Base-by-base conservation (phyloP, 1,140 invertebrate genomes). In the Drosophila subpulchrella region DNA sequence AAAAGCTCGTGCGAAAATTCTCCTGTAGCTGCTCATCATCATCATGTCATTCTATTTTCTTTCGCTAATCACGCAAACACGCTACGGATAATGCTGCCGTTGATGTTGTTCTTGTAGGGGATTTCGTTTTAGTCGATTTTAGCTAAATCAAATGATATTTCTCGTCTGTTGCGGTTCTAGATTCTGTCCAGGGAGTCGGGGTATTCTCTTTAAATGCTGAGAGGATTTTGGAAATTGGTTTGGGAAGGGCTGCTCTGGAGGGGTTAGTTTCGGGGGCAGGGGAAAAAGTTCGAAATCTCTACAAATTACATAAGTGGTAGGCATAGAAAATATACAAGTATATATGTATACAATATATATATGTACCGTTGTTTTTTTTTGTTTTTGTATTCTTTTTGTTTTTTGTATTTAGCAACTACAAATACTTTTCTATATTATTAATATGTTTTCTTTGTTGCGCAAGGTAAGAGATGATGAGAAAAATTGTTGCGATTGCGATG, bases 261-360 rank as follows among this genome's bases (percentile, higher is more conserved):
- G 12, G 8, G 58, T 8, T 15, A 10, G 47, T 61, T 62, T 70
- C 65, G 55, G 65, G 60, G 58, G 55, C 61, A 51, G 58, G 62
- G 59, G 47, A 61, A 68, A 89, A 88, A 83, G 68, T 66, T 89
- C 59, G 66, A 89, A 89, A 81, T 89, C 58, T 85, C 84, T 89
- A 89, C 84, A 89, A 89, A 89, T 88, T 89, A 89, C 84, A 89
- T 86, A 88, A 88, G 83, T 88, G 83, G 79, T 89, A 89, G 84
- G 84, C 84, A 89, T 89, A 89, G 80, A 89, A 89, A 89, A 89
- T 89, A 89, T 89, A 89, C 84, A 89, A 89, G 73, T 89, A 89
- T 84, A 83, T 88, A 82, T 72, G 75, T 78, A 82, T 82, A 78
- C 57, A 76, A 65, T 75, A 75, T 86, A 81, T 85, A 82, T 88